These are phyloP conservation scores for Adelosebastes latens DNA, from an alignment of 2,797 vertebrate species.

Conservation along the genomic window DNA sequence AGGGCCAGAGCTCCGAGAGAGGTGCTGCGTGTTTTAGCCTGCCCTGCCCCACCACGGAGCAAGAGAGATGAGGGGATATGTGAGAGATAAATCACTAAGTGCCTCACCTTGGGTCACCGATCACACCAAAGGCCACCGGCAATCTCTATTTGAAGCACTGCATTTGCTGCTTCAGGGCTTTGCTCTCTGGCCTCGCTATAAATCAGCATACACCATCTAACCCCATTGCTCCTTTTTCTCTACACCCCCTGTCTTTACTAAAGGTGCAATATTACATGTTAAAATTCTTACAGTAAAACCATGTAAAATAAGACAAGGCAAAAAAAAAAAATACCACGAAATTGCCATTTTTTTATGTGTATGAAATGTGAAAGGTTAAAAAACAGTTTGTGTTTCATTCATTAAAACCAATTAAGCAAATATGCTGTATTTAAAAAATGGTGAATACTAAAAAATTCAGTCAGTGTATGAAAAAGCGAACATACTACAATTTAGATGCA, in stretches of 20 bases:
- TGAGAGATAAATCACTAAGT: slow-evolving; percentile 87
- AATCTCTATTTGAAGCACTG: slow-evolving; percentile 89
- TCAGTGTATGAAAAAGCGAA: not conserved
- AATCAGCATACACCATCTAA: slow-evolving; percentile 84
- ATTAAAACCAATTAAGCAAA: slow-evolving; percentile 9
- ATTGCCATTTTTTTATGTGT: not conserved
- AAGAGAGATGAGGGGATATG: slow-evolving; percentile 82
- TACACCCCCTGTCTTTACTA: slow-evolving; percentile 31
- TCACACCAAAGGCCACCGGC: slow-evolving; percentile 86
- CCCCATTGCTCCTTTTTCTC: slow-evolving; percentile 53
- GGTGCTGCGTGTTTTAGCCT: slow-evolving; percentile 60
- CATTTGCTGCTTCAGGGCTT: slow-evolving; percentile 85
- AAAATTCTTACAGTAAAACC: slow-evolving; percentile 23
- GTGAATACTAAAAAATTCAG: not conserved
- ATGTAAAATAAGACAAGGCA: not conserved
- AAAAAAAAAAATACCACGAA: not conserved
- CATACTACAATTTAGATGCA: not conserved
- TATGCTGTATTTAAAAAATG: not conserved
- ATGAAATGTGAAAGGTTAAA: not conserved
- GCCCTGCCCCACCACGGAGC: slow-evolving; percentile 58
- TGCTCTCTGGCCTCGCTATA: slow-evolving; percentile 86
- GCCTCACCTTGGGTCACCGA: slow-evolving; percentile 88
- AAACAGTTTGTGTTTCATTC: not conserved
- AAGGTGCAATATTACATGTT: slow-evolving; percentile 45
- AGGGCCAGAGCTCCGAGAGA: slow-evolving; percentile 58